These are phyloP conservation scores for Psilopsiagon aymara DNA, from an alignment of 2,113 vertebrate species.

Conservation along the genomic window DNA sequence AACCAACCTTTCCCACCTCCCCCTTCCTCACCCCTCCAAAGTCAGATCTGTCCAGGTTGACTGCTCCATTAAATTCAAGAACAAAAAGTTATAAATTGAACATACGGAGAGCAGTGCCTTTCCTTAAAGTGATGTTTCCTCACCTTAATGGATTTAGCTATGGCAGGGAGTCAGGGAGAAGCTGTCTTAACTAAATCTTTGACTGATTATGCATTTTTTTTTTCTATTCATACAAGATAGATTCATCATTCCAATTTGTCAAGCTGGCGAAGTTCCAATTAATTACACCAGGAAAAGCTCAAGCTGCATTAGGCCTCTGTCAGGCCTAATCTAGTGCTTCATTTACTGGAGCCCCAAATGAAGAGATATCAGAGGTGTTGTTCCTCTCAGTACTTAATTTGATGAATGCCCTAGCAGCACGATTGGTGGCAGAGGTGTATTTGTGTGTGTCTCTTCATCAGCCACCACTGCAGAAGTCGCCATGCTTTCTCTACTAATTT, in stretches of 20 bases:
- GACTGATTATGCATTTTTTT: slow-evolving; percentile 99
- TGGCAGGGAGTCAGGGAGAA: slow-evolving; percentile 83
- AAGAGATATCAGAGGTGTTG: slow-evolving; percentile 94
- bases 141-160: slow-evolving; percentile 89
- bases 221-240: slow-evolving; percentile 97
- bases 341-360: slow-evolving; percentile 95
- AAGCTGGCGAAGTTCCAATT: slow-evolving; percentile 97
- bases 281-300: slow-evolving; percentile 91
- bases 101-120: slow-evolving; percentile 74
- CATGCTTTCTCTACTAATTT: slow-evolving; percentile 85
- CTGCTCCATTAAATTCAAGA: slow-evolving; percentile 89
- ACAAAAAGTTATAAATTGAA: slow-evolving; percentile 91
- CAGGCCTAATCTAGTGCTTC: slow-evolving; percentile 92
- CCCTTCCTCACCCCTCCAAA: slow-evolving; percentile 44
- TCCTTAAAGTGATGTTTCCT: slow-evolving; percentile 83
- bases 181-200: slow-evolving; percentile 94
- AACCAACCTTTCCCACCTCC: slow-evolving; percentile 54
- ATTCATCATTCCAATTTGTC: slow-evolving; percentile 99
- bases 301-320: slow-evolving; percentile 88
- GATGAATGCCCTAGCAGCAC: slow-evolving; percentile 90
- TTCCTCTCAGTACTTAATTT: slow-evolving; percentile 92
- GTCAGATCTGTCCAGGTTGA: slow-evolving; percentile 85
- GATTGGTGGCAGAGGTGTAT: slow-evolving; percentile 82
- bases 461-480: slow-evolving; percentile 72
- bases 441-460: slow-evolving; percentile 84